Percentiles rank a stretch among this genome's conserved stretches.
Conservation (phyloP, 1,140 invertebrate genomes). For the Nomia melanderi region DNA sequence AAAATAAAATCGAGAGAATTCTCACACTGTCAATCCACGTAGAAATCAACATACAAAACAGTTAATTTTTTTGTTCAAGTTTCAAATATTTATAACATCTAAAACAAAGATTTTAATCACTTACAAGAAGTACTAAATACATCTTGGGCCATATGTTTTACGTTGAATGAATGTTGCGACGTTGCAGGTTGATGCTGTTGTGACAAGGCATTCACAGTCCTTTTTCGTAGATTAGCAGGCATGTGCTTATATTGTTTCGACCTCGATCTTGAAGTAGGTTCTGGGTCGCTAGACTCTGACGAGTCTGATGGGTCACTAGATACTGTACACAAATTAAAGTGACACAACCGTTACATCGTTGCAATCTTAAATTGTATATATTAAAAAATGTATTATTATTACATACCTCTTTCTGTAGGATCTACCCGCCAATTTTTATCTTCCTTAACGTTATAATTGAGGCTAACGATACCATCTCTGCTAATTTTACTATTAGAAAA, state of each 20-base stretch:
- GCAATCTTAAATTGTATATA: conserved; percentile 3
- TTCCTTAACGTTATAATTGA: conserved; percentile 77
- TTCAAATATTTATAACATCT: no score
- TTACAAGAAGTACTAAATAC: conserved; percentile 76
- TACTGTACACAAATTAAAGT: conserved; percentile 65
- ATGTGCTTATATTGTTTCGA: conserved; percentile 75
- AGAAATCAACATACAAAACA: no score
- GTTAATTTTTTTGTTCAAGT: no score
- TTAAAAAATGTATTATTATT: not conserved
- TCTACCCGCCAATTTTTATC: conserved; percentile 78
- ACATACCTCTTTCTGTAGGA: conserved; percentile 73
- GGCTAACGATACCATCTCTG: conserved; percentile 72
- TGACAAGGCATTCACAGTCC: conserved; percentile 75
- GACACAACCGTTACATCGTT: not conserved
- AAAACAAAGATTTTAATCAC: conserved; percentile 43
- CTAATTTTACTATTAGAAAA: conserved; percentile 74
- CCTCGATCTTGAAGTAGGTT: conserved; percentile 72
- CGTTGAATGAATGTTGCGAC: conserved; percentile 77
- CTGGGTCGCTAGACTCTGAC: conserved; percentile 78
- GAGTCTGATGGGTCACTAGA: conserved; percentile 79
- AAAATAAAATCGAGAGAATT: not conserved
- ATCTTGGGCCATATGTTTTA: conserved; percentile 79
- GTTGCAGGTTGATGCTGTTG: conserved; percentile 71
- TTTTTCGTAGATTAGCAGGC: conserved; percentile 74
- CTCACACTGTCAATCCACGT: no score